Evolutionary conservation across 2,113 vertebrate genomes (phyloP).

Genomic region (Parus major): DNA sequence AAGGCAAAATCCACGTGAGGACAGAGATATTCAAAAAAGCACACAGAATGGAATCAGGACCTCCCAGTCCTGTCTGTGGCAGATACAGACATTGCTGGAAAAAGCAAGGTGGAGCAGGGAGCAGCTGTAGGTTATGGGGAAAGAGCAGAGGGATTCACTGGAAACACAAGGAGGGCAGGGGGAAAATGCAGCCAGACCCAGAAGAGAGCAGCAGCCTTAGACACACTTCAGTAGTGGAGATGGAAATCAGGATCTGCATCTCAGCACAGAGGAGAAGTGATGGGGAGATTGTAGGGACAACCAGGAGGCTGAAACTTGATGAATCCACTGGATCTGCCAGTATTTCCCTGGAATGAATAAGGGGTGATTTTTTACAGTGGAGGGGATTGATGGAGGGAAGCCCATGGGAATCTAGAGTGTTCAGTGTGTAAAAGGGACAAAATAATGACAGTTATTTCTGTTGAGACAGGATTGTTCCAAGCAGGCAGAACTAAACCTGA

Average conservation of each 20-base stretch:
- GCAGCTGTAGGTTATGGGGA: not conserved
- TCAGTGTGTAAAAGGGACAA: not conserved
- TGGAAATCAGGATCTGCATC: not conserved
- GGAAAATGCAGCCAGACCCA: not conserved
- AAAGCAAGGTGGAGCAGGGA: not conserved
- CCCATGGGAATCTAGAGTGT: not conserved
- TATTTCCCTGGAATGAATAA: not conserved
- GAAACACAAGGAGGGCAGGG: not conserved
- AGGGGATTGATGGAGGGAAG: not conserved
- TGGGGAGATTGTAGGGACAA: not conserved
- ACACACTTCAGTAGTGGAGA: fast-evolving
- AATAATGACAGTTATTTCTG: not conserved
- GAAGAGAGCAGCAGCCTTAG: not conserved
- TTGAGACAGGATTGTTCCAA: not conserved
- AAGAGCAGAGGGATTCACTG: not conserved
- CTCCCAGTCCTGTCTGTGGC: not conserved
- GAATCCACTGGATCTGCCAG: not conserved
- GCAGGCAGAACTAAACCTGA: not conserved
- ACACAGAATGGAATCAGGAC: not conserved
- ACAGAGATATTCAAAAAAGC: not conserved
- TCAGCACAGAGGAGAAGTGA: not conserved
- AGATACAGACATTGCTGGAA: not conserved
- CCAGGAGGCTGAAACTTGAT: not conserved
- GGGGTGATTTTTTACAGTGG: not conserved
- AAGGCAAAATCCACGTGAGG: not conserved